Base-by-base conservation (phyloP, 1,140 invertebrate species). In the Drosophila lini region DNA sequence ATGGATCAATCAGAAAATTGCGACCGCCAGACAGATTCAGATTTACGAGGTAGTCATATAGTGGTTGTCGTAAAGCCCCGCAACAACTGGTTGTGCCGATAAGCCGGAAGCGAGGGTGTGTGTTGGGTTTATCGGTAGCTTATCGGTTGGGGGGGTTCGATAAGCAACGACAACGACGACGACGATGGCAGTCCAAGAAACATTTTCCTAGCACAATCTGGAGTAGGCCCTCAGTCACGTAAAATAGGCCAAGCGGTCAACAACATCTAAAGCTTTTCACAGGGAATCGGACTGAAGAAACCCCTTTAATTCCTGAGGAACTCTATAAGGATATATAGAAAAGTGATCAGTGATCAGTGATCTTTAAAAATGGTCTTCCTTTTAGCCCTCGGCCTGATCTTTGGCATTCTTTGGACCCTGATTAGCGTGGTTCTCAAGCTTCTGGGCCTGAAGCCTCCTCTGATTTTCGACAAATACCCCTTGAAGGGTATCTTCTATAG, bases 401-500 rank as follows among this genome's bases (percentile, higher is more conserved):
- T 55, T 13, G 62, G 31, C 22, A 42, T 42, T 25, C 7, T 78
- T 1, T 22, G 74, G 25, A 48, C 69, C 2, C 25, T 90, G 0
- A 34, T 81, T 0, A 56, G 55, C 8, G 44, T 84, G 8, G 52
- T 32, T 11, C 52, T 91, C 4, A 45, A 85, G 6, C 47, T 90
- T 1, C 16, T 92, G 7, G 73, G 81, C 15, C 81, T 68, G 10
- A 85, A 89, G 28, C 80, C 91, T 11, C 65, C 61, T 11, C 40
- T 90, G 0, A 91, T 92, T 16, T 92, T 92, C 40, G 90, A 74
- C 15, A 92, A 90, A 52, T 92, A 92, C 58, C 91, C 91, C 1
- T 34, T 80, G 28, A 92, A 91, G 48, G 86, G 90, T 0, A 32
- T 89, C 9, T 92, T 91, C 22, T 92, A 91, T 42, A 28, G 68